phyloP scores from a whole-genome alignment of 2,113 vertebrate species.

The Trichomycterus rosablanca region DNA sequence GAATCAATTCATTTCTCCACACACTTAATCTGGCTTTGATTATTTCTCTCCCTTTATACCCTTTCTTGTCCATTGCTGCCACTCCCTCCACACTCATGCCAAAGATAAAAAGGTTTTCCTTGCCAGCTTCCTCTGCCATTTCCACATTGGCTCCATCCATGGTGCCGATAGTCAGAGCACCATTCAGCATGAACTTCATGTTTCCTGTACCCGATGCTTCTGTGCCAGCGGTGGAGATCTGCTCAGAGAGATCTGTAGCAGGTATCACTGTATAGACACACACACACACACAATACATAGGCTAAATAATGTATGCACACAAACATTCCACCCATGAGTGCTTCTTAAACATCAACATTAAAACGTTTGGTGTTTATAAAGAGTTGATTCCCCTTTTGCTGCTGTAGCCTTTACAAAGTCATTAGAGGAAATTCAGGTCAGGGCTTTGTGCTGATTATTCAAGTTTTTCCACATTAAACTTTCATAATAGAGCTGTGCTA shows the following conservation, averaged over 20 bases:
- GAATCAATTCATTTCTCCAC: not conserved
- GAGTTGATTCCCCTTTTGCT: too few relatives aligned
- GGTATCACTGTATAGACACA: constrained; percentile 79
- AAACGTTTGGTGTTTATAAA: too few relatives aligned
- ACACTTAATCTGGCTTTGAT: too few relatives aligned
- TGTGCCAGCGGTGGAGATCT: constrained; percentile 94
- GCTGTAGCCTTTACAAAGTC: too few relatives aligned
- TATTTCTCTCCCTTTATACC: constrained; percentile 65
- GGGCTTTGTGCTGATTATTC: too few relatives aligned
- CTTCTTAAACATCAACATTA: too few relatives aligned
- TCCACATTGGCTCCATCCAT: constrained; percentile 98
- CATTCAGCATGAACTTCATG: constrained; percentile 99
- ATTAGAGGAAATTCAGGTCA: too few relatives aligned
- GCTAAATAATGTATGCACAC: too few relatives aligned
- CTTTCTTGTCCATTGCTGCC: constrained; percentile 76
- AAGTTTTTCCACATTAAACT: too few relatives aligned
- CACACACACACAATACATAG: not conserved
- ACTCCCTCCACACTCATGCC: constrained; percentile 92
- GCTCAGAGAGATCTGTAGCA: constrained; percentile 90
- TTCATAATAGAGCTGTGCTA: too few relatives aligned
- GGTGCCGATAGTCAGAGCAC: constrained; percentile 94
- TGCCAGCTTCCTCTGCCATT: constrained; percentile 94
- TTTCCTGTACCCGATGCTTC: constrained; percentile 95
- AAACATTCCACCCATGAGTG: not conserved
- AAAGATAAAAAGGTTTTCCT: constrained; percentile 95